Conservation (phyloP, 2,797 vertebrate genomes). For the Callimico goeldii region DNA sequence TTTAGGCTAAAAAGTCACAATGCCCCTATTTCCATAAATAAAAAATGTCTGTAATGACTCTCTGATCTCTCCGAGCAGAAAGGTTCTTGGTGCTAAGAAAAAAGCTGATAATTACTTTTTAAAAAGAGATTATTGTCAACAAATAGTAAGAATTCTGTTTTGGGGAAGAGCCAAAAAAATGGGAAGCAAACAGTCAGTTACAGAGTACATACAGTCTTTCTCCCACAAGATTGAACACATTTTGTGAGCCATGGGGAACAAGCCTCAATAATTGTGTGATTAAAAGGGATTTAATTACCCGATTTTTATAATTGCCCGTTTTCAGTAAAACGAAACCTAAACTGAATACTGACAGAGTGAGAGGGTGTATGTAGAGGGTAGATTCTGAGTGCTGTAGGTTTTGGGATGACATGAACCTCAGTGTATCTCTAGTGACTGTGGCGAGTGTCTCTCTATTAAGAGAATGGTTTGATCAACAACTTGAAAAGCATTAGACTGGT, state of each 20-base stretch:
- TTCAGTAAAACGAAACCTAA: constrained; percentile 32
- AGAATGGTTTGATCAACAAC: constrained; percentile 31
- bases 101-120: constrained; percentile 40
- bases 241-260: not conserved
- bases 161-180: not conserved
- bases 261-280: not conserved
- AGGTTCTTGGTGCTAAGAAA: constrained; percentile 43
- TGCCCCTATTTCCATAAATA: not conserved
- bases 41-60: not conserved
- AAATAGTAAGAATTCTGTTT: constrained; percentile 45
- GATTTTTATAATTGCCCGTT: not conserved
- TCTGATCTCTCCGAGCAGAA: constrained; percentile 62
- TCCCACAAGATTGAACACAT: not conserved
- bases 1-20: not conserved
- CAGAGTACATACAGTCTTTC: not conserved
- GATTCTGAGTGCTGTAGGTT: not conserved
- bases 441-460: not conserved
- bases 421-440: not conserved
- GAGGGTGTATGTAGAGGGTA: not conserved
- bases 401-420: not conserved
- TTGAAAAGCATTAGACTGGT: not conserved
- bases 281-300: not conserved
- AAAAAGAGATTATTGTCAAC: constrained; percentile 49
- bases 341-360: not conserved
- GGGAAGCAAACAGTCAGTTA: not conserved